Evolutionary conservation across 2,888 invertebrate species (phyloP).

Genomic region (Dicranocentrus wangi): DNA sequence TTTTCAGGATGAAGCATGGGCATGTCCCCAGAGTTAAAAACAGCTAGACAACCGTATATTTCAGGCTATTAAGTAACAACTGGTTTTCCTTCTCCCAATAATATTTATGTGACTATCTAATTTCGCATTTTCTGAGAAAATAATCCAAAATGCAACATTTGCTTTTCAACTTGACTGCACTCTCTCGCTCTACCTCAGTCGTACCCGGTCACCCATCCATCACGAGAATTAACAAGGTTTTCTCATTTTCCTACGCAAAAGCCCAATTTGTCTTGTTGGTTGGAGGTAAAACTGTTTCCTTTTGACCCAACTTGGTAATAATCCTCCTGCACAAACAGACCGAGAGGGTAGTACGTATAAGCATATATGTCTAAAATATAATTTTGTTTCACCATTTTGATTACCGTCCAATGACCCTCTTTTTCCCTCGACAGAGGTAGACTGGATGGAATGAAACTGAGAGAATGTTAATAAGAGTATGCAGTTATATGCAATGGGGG

Average conservation of each 20-base stretch:
- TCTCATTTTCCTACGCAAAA: conserved; percentile 22
- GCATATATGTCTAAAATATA: conserved; percentile 26
- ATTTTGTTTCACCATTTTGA: conserved; percentile 45
- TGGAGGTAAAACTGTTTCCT: neutral
- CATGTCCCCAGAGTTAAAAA: too few relatives aligned
- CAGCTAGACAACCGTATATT: too few relatives aligned
- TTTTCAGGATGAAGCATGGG: too few relatives aligned
- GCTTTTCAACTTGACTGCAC: conserved; percentile 10
- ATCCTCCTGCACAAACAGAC: neutral
- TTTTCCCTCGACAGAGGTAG: too few relatives aligned
- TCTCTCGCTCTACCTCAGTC: conserved; percentile 12
- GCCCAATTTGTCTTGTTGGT: conserved; percentile 41
- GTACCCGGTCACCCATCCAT: conserved; percentile 24
- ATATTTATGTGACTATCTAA: too few relatives aligned
- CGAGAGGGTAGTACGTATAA: neutral
- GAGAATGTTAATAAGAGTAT: neutral
- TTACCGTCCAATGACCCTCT: conserved; percentile 41
- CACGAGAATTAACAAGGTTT: conserved; percentile 34
- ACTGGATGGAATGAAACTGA: too few relatives aligned
- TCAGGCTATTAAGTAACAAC: conserved; percentile 39
- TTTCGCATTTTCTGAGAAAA: too few relatives aligned
- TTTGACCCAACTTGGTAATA: too few relatives aligned
- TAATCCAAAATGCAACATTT: too few relatives aligned
- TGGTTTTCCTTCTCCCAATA: conserved; percentile 31
- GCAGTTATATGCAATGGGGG: too few relatives aligned